phyloP scores from a whole-genome alignment of 2,888 invertebrate genomes.

The Tetramorium bicarinatum region DNA sequence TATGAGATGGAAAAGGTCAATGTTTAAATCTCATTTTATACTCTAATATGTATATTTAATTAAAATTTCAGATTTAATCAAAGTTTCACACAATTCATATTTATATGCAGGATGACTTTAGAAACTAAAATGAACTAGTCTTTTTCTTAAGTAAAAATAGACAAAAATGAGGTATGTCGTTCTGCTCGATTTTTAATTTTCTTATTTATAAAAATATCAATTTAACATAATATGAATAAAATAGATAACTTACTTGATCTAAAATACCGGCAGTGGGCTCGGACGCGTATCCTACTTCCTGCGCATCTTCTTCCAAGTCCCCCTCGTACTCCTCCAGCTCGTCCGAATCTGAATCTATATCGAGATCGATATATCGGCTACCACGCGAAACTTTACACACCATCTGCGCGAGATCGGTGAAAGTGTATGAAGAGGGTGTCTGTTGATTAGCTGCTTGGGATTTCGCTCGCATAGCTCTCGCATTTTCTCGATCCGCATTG shows the following conservation, averaged over 20 bases:
- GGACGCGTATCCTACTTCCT: constrained; percentile 94
- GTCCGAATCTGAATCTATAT: constrained; percentile 89
- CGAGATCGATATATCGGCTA: constrained; percentile 87
- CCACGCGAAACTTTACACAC: constrained; percentile 92
- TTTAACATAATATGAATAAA: background rate
- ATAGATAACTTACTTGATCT: constrained; percentile 85
- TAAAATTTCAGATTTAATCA: background rate
- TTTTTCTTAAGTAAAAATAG: background rate
- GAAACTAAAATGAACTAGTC: background rate
- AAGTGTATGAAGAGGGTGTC: constrained; percentile 90
- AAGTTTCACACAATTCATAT: constrained; percentile 6
- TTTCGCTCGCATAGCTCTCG: constrained; percentile 82
- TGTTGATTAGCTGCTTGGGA: constrained; percentile 84
- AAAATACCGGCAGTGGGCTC: constrained; percentile 91
- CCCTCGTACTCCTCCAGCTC: constrained; percentile 90
- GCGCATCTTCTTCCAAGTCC: constrained; percentile 88
- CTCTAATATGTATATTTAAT: background rate
- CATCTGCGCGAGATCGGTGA: constrained; percentile 97
- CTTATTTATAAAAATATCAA: background rate
- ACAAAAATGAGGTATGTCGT: background rate
- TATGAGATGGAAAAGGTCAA: background rate
- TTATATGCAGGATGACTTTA: background rate
- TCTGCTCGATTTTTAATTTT: background rate
- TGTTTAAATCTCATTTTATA: constrained; percentile 16
- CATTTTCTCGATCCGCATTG: constrained; percentile 85